Percentiles rank a stretch among this genome's conserved stretches.
These are phyloP conservation scores for Amyelois transitella DNA, from an alignment of 1,140 invertebrate genomes.

Conservation along the genomic window DNA sequence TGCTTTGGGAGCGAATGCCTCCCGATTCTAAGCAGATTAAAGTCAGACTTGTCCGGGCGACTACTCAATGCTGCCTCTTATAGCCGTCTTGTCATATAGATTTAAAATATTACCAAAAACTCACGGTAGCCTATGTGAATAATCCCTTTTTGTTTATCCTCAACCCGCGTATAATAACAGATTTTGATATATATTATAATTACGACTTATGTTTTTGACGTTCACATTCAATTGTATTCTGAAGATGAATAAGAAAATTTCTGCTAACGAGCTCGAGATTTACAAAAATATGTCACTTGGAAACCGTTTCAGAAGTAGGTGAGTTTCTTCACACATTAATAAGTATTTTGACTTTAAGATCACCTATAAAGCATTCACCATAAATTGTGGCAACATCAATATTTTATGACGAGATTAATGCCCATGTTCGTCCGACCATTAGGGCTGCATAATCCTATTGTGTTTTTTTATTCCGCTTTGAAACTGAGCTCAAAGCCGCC, in stretches of 20 bases:
- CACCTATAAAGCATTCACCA: conserved; percentile 44
- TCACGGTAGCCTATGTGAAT: conserved; percentile 29
- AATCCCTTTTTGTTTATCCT: conserved; percentile 30
- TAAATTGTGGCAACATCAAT: conserved; percentile 70
- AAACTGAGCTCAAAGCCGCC: conserved; percentile 41
- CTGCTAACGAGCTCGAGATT: conserved; percentile 57
- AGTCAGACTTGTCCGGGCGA: conserved; percentile 37
- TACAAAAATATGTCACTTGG: conserved; percentile 60
- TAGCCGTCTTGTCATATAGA: conserved; percentile 35
- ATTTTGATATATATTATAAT: conserved; percentile 49
- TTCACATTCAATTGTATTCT: conserved; percentile 71
- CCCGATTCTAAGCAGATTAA: conserved; percentile 56
- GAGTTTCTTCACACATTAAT: conserved; percentile 69
- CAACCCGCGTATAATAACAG: conserved; percentile 27
- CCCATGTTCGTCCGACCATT: conserved; percentile 67
- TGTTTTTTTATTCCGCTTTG: conserved; percentile 58
- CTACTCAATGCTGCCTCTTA: conserved; percentile 31
- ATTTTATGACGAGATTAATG: conserved; percentile 72
- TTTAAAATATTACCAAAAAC: conserved; percentile 36
- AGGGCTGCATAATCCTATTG: conserved; percentile 66
- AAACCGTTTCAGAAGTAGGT: conserved; percentile 46
- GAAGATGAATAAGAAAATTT: conserved; percentile 46
- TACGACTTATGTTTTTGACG: conserved; percentile 59
- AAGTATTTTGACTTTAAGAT: conserved; percentile 65
- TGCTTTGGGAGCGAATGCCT: conserved; percentile 57